phyloP scores from a whole-genome alignment of 2,797 vertebrate species.

The Avahi laniger region DNA sequence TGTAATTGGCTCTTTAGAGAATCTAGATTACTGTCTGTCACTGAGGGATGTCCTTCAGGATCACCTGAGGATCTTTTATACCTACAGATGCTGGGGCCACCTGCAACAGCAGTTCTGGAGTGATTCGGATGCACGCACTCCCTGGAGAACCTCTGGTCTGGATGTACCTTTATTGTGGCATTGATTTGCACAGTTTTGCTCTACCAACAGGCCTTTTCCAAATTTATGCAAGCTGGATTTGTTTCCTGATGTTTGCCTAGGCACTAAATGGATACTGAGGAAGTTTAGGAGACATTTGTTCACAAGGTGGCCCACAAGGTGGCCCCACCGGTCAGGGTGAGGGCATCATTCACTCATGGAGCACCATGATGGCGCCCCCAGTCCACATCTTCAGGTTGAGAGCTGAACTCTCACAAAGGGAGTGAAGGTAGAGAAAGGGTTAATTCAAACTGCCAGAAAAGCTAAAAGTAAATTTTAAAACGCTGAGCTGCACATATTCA shows the following conservation, averaged over 20 bases:
- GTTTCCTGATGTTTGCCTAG: neutral
- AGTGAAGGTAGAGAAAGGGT: neutral
- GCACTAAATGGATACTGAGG: neutral
- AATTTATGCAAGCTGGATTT: neutral
- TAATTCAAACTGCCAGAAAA: conserved; percentile 57
- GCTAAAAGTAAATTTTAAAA: conserved; percentile 58
- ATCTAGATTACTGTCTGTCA: neutral
- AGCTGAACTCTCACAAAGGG: neutral
- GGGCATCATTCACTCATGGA: neutral
- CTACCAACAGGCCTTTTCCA: neutral
- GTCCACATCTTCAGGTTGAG: neutral
- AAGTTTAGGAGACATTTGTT: neutral
- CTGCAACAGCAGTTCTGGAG: neutral
- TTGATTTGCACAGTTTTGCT: neutral
- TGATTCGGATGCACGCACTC: neutral
- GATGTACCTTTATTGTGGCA: neutral
- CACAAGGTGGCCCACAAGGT: neutral
- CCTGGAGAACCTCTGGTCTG: neutral
- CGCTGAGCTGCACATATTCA: conserved; percentile 60
- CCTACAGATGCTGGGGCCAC: no score
- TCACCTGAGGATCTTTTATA: neutral
- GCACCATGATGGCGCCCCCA: neutral
- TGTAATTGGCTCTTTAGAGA: neutral
- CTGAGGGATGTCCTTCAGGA: neutral
- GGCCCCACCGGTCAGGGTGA: neutral